These are phyloP conservation scores for Sericinus montela DNA, from an alignment of 2,888 invertebrate species.

Conservation along the genomic window DNA sequence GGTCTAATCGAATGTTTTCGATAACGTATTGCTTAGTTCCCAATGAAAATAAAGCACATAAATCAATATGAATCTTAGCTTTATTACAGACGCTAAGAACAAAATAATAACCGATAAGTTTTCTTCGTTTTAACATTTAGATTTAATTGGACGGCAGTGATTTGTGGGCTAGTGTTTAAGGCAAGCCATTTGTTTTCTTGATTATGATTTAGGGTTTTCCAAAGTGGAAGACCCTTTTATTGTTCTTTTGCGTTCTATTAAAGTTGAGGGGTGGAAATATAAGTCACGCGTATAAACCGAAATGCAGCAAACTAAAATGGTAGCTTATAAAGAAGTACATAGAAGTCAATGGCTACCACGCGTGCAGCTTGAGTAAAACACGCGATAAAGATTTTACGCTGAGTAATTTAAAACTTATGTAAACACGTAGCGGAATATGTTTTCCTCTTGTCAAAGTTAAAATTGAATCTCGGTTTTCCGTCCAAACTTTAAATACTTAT, in stretches of 20 bases:
- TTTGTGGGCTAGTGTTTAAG: constrained; percentile 16
- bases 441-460: constrained; percentile 23
- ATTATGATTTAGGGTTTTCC: constrained; percentile 41
- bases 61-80: constrained; percentile 14
- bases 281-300: constrained; percentile 59
- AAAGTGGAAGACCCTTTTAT: constrained; percentile 51
- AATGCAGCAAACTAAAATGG: constrained; percentile 61
- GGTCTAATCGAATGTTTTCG: constrained; percentile 5
- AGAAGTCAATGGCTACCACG: constrained; percentile 42
- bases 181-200: constrained; percentile 22
- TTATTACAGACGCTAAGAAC: constrained; percentile 14
- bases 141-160: constrained; percentile 18
- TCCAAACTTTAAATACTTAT: constrained; percentile 33
- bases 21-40: constrained; percentile 16
- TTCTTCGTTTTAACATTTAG: constrained; percentile 17
- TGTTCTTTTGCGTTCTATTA: constrained; percentile 33
- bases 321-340: constrained; percentile 72
- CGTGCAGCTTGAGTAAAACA: constrained; percentile 51
- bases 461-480: constrained; percentile 39
- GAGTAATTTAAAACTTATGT: constrained; percentile 13
- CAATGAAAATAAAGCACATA: constrained; percentile 5
- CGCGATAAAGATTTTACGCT: constrained; percentile 57
- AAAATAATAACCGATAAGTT: constrained; percentile 18
- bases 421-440: not conserved
- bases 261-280: constrained; percentile 41